These are phyloP conservation scores for Alsophila aescularia DNA, from an alignment of 2,888 invertebrate species.

Conservation along the genomic window DNA sequence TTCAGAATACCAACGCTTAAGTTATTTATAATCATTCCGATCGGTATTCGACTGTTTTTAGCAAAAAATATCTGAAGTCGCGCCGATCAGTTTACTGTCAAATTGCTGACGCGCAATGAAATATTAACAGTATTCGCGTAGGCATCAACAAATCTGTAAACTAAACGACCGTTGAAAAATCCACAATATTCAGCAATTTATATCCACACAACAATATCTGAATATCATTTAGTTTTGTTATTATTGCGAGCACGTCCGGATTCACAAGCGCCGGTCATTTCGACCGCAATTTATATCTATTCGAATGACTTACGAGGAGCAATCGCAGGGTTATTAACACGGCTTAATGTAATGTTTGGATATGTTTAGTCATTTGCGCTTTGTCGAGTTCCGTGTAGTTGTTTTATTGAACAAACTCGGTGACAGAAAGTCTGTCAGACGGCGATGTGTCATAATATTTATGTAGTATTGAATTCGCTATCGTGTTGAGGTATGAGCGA, in stretches of 20 bases:
- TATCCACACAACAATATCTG: slow-evolving; percentile 24
- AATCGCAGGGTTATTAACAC: slow-evolving; percentile 45
- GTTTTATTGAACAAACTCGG: slow-evolving; percentile 40
- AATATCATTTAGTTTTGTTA: slow-evolving; percentile 26
- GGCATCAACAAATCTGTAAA: slow-evolving; percentile 11
- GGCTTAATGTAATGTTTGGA: slow-evolving; percentile 51
- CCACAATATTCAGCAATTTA: slow-evolving; percentile 18
- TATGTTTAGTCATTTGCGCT: slow-evolving; percentile 47
- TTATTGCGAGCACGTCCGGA: slow-evolving; percentile 22
- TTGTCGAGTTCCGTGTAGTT: slow-evolving; percentile 19
- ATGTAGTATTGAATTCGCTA: slow-evolving; percentile 73
- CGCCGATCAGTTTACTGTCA: slow-evolving; percentile 15
- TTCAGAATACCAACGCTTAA: slow-evolving; percentile 13
- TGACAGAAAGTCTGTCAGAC: slow-evolving; percentile 40
- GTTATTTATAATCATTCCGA: slow-evolving; percentile 13
- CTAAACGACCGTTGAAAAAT: slow-evolving; percentile 16
- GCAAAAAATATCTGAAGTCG: slow-evolving; percentile 5
- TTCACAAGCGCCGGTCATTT: slow-evolving; percentile 35
- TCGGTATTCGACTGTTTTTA: slow-evolving; percentile 13
- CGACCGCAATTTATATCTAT: slow-evolving; percentile 40
- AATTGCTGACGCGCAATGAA: slow-evolving; percentile 23
- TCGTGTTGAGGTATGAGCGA: slow-evolving; percentile 76
- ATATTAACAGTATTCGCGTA: slow-evolving; percentile 26
- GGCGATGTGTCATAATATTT: slow-evolving; percentile 21
- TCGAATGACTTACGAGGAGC: slow-evolving; percentile 42